These are phyloP conservation scores for Mamestra configurata DNA, from an alignment of 1,140 invertebrate genomes.

Conservation along the genomic window DNA sequence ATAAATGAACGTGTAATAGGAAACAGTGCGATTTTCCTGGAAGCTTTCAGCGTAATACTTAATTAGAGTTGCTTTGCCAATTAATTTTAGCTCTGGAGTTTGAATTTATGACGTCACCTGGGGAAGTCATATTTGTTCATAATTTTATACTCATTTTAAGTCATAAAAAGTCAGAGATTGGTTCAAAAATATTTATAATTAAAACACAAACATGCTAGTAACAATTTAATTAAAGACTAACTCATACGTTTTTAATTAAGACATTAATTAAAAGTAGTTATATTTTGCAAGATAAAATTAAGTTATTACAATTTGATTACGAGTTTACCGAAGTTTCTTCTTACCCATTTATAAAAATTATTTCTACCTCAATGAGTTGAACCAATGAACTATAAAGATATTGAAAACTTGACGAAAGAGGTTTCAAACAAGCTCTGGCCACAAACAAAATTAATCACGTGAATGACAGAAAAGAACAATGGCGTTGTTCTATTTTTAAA, in stretches of 20 bases:
- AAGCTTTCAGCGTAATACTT: not conserved
- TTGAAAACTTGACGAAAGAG: slow-evolving; percentile 12
- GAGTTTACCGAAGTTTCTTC: slow-evolving; percentile 6
- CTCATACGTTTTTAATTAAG: not conserved
- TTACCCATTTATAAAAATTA: slow-evolving; percentile 18
- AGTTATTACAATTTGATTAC: slow-evolving; percentile 23
- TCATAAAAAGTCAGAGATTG: no score
- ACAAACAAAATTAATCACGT: slow-evolving; percentile 2
- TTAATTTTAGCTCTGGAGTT: not conserved
- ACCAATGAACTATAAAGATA: slow-evolving; percentile 25
- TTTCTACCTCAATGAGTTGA: slow-evolving; percentile 21
- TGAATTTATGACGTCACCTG: not conserved
- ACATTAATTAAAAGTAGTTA: slow-evolving; percentile 18
- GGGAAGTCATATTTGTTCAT: no score
- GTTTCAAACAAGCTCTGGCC: not conserved
- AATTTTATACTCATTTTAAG: no score
- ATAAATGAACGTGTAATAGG: not conserved
- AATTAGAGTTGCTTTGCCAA: not conserved
- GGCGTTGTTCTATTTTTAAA: not conserved
- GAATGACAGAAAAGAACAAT: not conserved
- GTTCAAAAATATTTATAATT: no score
- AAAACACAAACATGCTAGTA: no score
- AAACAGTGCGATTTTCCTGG: not conserved
- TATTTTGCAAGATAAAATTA: no score
- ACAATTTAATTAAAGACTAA: no score